Conservation (phyloP, 2,113 vertebrate genomes). For the Hippocampus mohnikei region DNA sequence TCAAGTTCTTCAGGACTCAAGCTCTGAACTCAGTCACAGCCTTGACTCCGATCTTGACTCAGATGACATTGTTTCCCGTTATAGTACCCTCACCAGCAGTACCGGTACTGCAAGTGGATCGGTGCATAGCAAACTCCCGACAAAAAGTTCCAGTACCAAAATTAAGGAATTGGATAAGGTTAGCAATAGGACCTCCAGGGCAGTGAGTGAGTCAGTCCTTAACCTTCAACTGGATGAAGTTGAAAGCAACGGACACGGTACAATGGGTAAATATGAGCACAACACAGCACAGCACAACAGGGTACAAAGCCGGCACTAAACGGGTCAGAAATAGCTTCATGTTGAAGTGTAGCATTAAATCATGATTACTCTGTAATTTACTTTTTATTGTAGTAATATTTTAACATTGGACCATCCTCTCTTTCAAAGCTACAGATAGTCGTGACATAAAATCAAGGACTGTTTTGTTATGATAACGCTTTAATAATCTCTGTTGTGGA, state of each 20-base stretch:
- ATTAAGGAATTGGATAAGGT: slow-evolving; percentile 13
- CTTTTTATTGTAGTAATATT: not conserved
- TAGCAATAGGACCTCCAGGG: slow-evolving; percentile 34
- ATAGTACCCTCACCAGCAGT: slow-evolving; percentile 65
- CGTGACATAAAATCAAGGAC: not conserved
- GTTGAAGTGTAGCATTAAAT: not conserved
- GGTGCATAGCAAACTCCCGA: not conserved
- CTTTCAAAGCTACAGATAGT: not conserved
- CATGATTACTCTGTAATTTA: not conserved
- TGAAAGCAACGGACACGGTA: slow-evolving; percentile 83
- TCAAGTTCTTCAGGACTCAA: slow-evolving; percentile 74
- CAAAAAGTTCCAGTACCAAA: slow-evolving; percentile 14
- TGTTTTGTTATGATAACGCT: not conserved
- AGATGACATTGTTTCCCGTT: slow-evolving; percentile 62
- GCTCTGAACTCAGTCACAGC: slow-evolving; percentile 75
- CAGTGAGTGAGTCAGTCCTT: slow-evolving; percentile 62
- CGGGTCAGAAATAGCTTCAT: not conserved
- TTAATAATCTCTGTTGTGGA: not conserved
- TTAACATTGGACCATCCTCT: not conserved
- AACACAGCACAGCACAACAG: not conserved
- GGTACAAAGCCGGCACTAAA: not conserved
- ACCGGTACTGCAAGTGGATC: slow-evolving; percentile 43
- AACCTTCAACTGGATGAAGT: slow-evolving; percentile 76
- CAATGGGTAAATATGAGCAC: slow-evolving; percentile 77
- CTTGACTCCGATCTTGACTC: slow-evolving; percentile 74